Percentiles rank a stretch among this genome's conserved stretches.
Conservation (phyloP, 1,140 invertebrate species). For the Cecropterus lyciades region DNA sequence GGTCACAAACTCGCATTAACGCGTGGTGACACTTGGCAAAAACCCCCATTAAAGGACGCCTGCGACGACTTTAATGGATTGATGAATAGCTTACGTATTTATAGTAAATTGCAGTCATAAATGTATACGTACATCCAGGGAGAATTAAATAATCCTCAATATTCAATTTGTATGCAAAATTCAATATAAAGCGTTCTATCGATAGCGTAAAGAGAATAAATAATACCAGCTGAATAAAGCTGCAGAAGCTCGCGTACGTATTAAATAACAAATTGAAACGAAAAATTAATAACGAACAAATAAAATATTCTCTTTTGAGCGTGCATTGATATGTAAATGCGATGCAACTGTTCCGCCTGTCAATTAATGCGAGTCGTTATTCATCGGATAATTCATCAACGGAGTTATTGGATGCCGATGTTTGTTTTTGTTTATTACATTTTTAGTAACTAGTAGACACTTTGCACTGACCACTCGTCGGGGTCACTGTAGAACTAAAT, state of each 20-base stretch:
- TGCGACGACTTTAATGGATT: too few relatives aligned
- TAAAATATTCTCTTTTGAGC: constrained; percentile 30
- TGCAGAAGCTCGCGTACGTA: constrained; percentile 18
- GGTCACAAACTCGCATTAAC: too few relatives aligned
- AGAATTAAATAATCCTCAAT: constrained; percentile 7
- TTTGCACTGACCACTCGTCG: too few relatives aligned
- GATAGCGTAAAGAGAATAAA: constrained; percentile 32
- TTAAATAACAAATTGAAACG: constrained; percentile 35
- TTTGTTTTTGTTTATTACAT: too few relatives aligned
- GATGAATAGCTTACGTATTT: too few relatives aligned
- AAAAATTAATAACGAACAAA: constrained; percentile 34
- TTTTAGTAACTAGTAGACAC: too few relatives aligned
- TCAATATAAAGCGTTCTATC: constrained; percentile 19
- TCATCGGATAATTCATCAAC: neutral
- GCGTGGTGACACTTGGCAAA: too few relatives aligned
- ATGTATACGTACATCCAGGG: neutral
- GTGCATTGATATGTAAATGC: constrained; percentile 16
- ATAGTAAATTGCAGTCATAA: too few relatives aligned
- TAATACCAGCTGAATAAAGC: constrained; percentile 16
- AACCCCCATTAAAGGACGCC: too few relatives aligned
- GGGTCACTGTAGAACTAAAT: too few relatives aligned
- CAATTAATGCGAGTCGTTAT: neutral
- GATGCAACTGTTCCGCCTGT: neutral
- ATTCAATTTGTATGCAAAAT: constrained; percentile 31
- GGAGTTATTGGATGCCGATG: too few relatives aligned